Evolutionary conservation across 2,888 invertebrate genomes (phyloP), one percentile per base, ranked within the genome.

Genomic region (Calameuta filiformis): DNA sequence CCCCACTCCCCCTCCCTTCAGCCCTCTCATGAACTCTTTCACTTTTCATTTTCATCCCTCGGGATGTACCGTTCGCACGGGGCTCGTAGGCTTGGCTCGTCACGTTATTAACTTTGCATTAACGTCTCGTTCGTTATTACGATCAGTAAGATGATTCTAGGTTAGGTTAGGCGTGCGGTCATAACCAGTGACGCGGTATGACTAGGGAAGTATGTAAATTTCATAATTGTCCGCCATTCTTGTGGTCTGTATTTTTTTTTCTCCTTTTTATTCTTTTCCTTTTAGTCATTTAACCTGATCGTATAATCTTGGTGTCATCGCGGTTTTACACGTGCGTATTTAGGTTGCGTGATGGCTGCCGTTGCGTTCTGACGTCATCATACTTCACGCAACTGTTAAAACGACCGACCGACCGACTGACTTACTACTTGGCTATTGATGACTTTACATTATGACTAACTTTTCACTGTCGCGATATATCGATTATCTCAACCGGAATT

Each of bases 21-120:
- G 37, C 68, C 73, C 76, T 75, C 71, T 79, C 79, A 75, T 75
- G 73, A 79, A 76, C 34, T 79, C 73, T 74, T 75, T 79, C 81
- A 74, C 76, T 77, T 79, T 80, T 80, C 80, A 81, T 77, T 76
- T 76, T 78, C 83, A 77, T 77, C 79, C 78, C 34, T 69, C 69
- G 56, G 23, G 56, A 23, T 2, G 23, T 56, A 73, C 69, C 71
- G 73, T 75, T 84, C 86, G 81, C 79, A 73, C 77, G 81, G 81
- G 80, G 82, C 76, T 79, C 81, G 81, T 86, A 80, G 81, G 89
- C 89, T 84, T 90, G 89, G 88, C 89, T 85, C 88, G 89, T 87
- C 87, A 86, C 85, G 83, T 88, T 87, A 88, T 89, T 87, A 88
- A 87, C 85, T 84, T 82, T 76, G 81, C 83, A 83, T 89, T 86